Base-by-base conservation (phyloP, 1,140 invertebrate genomes). In the Cheumatopsyche charites region DNA sequence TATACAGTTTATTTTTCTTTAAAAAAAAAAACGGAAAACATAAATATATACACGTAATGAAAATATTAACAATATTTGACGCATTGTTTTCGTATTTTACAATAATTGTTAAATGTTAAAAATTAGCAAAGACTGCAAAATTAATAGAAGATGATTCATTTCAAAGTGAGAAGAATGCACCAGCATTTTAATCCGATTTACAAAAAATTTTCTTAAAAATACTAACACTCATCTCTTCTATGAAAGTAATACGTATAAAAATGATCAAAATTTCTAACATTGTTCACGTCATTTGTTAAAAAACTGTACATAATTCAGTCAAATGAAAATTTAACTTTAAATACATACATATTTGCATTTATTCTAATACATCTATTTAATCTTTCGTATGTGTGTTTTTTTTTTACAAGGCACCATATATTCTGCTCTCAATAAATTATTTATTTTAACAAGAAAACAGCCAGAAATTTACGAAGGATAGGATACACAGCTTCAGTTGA, bases 381-480 rank as follows among this genome's bases (percentile, higher is more conserved):
- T 36, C 55, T 58, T 58, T 58, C 19, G 23, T 58, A 58, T 52
- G 47, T 58, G 21, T 58, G 15, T 47, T 58, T 58, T 58, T 52
- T 52, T 74, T 74, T 49, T 74, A 74, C 73, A 74, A 74, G 73
- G 73, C 73, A 74, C 73, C 73, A 74, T 74, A 74, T 74, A 74
- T 74, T 74, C 73, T 74, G 73, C 73, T 74, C 73, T 68, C 73
- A 69, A 71, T 67, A 47, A 43, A 58, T 58, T 21, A 63, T 63
- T 63, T 41, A 58, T 58, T 58, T 21, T 41, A 63, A 5, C 13
- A 63, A 17, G 29, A 42, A 63, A 42, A 63, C 26, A 43, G 12
- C 17, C 62, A 19, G 62, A 42, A 63, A 63, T 13, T 42, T 42
- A n/a, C 49, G n/a, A 52, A 58, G 9, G 9, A 25, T 19, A 55